Conservation (phyloP, 2,113 vertebrate genomes). For the Rhegmatorhina hoffmannsi region DNA sequence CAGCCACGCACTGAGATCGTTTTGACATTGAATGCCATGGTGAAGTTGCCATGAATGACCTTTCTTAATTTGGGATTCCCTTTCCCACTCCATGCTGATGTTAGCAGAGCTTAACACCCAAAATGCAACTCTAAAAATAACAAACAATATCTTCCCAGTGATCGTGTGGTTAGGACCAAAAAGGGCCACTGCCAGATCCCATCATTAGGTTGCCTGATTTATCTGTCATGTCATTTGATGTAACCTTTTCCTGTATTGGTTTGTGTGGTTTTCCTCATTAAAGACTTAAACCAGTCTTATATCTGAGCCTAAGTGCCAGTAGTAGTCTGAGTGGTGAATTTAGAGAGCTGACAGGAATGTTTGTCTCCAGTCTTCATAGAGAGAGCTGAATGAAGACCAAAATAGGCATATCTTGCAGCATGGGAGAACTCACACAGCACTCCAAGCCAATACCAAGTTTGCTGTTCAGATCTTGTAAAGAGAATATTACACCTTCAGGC, state of each 20-base stretch:
- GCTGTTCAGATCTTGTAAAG: neutral
- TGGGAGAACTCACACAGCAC: neutral
- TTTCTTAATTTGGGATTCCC: neutral
- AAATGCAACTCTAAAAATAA: neutral
- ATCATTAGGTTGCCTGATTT: neutral
- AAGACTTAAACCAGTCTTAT: neutral
- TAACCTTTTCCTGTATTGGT: neutral
- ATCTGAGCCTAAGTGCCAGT: neutral
- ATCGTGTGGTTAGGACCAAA: neutral
- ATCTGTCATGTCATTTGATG: neutral
- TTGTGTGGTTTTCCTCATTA: neutral
- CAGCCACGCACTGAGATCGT: neutral
- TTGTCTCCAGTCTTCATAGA: neutral
- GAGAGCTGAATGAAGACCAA: neutral
- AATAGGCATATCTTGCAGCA: neutral
- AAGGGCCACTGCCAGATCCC: neutral
- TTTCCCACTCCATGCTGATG: neutral
- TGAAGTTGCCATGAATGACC: neutral
- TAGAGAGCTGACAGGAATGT: neutral
- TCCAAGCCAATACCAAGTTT: neutral
- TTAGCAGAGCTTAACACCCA: neutral
- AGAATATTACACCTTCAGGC: neutral
- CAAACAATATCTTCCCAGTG: neutral
- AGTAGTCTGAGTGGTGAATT: neutral
- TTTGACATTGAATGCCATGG: neutral